phyloP scores from a whole-genome alignment of 2,113 vertebrate genomes.

The Heliornis fulica region DNA sequence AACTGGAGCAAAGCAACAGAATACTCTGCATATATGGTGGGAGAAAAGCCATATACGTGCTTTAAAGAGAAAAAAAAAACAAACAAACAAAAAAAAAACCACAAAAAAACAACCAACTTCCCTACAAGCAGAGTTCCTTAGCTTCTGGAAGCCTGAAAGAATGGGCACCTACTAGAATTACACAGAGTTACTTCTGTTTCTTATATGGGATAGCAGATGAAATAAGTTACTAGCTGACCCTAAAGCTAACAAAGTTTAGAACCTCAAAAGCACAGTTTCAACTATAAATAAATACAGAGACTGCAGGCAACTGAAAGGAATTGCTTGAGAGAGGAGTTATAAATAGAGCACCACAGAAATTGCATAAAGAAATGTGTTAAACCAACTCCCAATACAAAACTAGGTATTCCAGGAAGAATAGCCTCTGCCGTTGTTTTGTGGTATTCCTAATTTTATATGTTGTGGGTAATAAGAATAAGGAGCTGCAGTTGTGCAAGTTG shows the following conservation, averaged over 20 bases:
- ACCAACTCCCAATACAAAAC: background rate
- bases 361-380: background rate
- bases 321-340: background rate
- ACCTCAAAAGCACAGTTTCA: background rate
- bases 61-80: background rate
- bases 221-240: background rate
- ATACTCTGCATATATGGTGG: accelerated
- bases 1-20: accelerated
- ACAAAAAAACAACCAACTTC: too few species aligned
- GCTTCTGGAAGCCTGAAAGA: background rate
- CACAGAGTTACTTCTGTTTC: background rate
- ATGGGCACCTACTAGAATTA: accelerated
- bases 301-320: background rate
- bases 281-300: background rate
- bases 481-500: background rate
- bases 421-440: background rate
- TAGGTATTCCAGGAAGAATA: background rate
- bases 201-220: accelerated
- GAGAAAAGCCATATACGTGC: accelerated
- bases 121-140: background rate
- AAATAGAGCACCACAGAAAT: background rate
- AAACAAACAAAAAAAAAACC: too few species aligned
- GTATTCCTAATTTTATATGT: background rate
- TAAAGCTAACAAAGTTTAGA: background rate
- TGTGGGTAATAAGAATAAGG: background rate